Base-by-base conservation (phyloP, 1,140 invertebrate genomes). In the Lordiphosa clarofinis region DNA sequence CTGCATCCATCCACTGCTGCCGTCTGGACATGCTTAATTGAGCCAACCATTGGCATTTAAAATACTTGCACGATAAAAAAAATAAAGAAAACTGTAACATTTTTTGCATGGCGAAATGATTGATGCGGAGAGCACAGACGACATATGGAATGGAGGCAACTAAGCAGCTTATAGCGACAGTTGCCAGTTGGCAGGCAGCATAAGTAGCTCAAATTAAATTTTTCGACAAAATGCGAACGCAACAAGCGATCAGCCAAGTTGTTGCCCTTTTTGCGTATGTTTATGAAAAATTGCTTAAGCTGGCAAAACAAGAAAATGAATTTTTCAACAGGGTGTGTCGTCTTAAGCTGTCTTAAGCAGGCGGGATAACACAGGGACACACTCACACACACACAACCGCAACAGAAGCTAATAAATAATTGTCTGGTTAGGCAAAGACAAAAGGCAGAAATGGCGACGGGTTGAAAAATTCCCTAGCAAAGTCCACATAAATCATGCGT, bases 241-340 rank as follows among this genome's bases (percentile, higher is more conserved):
- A 69, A 69, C 66, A 69, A 64, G 65, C 64, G n/a, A 24, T n/a
- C 21, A 59, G 33, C 12, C 15, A 60, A 36, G 24, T 47, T 13
- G 28, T 63, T 37, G 19, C 15, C n/a, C 9, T 28, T 38, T 24
- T 13, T 12, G 55, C 57, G 72, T 63, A 72, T 70, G 53, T 72
- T 73, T 78, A 78, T 78, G 79, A 84, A 82, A 84, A 84, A 84
- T 84, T 73, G 72, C 73, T 73, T 61, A 73, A 84, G 78, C 78
- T 70, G 69, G 58, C 43, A 13, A 31, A 78, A 84, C 78, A 84
- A 71, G 79, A 78, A 71, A 84, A 84, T 84, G 64, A 78, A 84
- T 84, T 84, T 84, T 84, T 84, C 78, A 84, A 63, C 78, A 70
- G 52, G 47, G 36, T 28, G 52, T 58, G 73, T 69, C 56, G 66